These are phyloP conservation scores for Drosophila insularis DNA, from an alignment of 1,140 invertebrate genomes.

Conservation along the genomic window DNA sequence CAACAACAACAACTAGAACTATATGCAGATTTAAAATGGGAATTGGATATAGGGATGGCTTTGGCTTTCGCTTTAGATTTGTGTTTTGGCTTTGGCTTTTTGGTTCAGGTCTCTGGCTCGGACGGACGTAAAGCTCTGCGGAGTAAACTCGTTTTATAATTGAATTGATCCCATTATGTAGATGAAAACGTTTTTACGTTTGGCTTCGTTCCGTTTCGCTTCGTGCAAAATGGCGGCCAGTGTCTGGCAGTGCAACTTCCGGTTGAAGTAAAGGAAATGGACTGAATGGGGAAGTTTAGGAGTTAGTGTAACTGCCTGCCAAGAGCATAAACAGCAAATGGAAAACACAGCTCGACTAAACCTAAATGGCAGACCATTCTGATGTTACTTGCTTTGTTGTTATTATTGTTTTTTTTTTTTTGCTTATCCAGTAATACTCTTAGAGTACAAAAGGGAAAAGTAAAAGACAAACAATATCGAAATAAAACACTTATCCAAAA, in stretches of 20 bases:
- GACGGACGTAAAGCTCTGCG: constrained; percentile 19
- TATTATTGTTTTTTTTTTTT: constrained; percentile 35
- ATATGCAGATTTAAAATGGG: constrained; percentile 38
- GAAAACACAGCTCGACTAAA: constrained; percentile 44
- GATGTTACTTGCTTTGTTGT: neutral
- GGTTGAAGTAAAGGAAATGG: constrained; percentile 20
- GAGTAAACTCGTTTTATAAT: constrained; percentile 75
- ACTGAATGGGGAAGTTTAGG: constrained; percentile 9
- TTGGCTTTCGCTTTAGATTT: constrained; percentile 39
- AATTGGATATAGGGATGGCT: constrained; percentile 50
- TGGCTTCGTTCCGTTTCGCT: constrained; percentile 50
- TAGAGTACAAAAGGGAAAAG: too few relatives aligned
- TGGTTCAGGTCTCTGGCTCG: constrained; percentile 30
- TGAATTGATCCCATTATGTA: constrained; percentile 80
- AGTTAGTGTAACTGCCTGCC: constrained; percentile 37
- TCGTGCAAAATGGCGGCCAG: constrained; percentile 70
- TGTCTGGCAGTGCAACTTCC: constrained; percentile 61
- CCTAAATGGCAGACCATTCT: constrained; percentile 22
- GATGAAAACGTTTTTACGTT: constrained; percentile 76
- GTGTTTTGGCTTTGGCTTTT: constrained; percentile 40
- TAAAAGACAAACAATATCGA: neutral
- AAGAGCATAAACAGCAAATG: constrained; percentile 68
- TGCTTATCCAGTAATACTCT: constrained; percentile 19
- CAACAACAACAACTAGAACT: constrained; percentile 21
- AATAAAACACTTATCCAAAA: neutral